These are phyloP conservation scores for Lapara coniferarum DNA, from an alignment of 2,888 invertebrate species.

Conservation along the genomic window DNA sequence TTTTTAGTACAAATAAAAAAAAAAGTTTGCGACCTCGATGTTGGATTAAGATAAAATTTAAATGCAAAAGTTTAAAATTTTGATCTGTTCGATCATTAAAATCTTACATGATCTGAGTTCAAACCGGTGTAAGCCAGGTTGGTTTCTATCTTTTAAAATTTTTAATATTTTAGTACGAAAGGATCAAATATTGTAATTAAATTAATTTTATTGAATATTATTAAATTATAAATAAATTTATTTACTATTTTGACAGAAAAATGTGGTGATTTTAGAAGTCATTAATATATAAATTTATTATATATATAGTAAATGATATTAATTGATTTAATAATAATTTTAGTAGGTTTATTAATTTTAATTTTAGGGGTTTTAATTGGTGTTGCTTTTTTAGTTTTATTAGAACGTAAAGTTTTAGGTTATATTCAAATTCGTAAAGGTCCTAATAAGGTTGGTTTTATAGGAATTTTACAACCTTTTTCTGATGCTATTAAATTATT, in stretches of 20 bases:
- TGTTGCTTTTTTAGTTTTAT: slow-evolving; percentile 88
- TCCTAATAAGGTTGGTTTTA: slow-evolving; percentile 87
- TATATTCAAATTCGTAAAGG: slow-evolving; percentile 90
- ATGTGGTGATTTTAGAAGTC: too few relatives aligned
- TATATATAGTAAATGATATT: too few relatives aligned
- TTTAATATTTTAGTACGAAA: slow-evolving; percentile 90
- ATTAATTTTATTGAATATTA: slow-evolving; percentile 64
- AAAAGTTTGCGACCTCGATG: slow-evolving; percentile 94
- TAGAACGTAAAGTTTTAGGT: slow-evolving; percentile 88
- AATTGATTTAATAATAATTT: slow-evolving; percentile 69
- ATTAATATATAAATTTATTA: too few relatives aligned
- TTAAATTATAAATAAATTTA: too few relatives aligned
- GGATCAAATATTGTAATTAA: slow-evolving; percentile 86
- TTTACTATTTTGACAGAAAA: too few relatives aligned
- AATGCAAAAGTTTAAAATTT: slow-evolving; percentile 87
- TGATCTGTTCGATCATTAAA: slow-evolving; percentile 93
- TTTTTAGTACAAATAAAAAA: slow-evolving; percentile 89
- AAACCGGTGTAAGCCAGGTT: slow-evolving; percentile 93
- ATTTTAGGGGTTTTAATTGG: slow-evolving; percentile 85
- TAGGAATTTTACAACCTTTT: slow-evolving; percentile 86
- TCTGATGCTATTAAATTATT: too few relatives aligned
- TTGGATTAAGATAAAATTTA: slow-evolving; percentile 90
- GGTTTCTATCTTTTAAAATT: slow-evolving; percentile 90
- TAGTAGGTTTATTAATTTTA: slow-evolving; percentile 77
- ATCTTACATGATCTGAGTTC: slow-evolving; percentile 95